Evolutionary conservation across 2,888 invertebrate species (phyloP).

Genomic region (Cinara cedri): DNA sequence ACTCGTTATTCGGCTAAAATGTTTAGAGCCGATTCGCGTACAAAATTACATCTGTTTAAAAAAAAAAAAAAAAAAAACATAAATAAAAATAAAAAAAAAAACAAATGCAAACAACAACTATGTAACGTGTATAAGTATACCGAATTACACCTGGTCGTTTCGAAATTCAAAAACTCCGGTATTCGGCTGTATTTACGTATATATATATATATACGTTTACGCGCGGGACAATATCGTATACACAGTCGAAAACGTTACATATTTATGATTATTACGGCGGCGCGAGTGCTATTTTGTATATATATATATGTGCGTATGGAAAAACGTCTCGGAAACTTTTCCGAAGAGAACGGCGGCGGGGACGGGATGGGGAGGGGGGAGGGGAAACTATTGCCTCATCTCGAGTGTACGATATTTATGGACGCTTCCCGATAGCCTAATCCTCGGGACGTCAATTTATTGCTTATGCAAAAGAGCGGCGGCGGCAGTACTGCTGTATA

Average conservation of each 20-base stretch:
- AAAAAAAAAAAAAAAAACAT: too few species aligned
- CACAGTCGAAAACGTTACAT: slow-evolving; percentile 9
- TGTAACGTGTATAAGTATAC: too few species aligned
- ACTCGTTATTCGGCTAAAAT: too few species aligned
- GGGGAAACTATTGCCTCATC: slow-evolving; percentile 46
- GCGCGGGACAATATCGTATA: too few species aligned
- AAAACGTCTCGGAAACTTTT: slow-evolving; percentile 21
- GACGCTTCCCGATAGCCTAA: slow-evolving; percentile 56
- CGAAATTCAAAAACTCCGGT: background rate
- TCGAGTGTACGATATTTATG: slow-evolving; percentile 55
- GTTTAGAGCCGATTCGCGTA: too few species aligned
- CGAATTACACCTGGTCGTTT: background rate
- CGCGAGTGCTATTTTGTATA: background rate
- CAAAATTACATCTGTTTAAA: too few species aligned
- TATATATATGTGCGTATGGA: too few species aligned
- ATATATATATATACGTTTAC: too few species aligned
- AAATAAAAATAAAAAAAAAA: too few species aligned
- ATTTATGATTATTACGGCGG: slow-evolving; percentile 13
- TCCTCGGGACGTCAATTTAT: slow-evolving; percentile 54
- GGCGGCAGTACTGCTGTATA: background rate
- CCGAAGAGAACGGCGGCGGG: background rate
- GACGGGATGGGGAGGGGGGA: background rate
- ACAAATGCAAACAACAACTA: too few species aligned
- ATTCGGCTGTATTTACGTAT: too few species aligned
- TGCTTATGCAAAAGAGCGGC: slow-evolving; percentile 54